A percentile compares a stretch with the other conserved stretches of the same genome.
These are phyloP conservation scores for Alca torda DNA, from an alignment of 2,797 vertebrate genomes.

Conservation along the genomic window DNA sequence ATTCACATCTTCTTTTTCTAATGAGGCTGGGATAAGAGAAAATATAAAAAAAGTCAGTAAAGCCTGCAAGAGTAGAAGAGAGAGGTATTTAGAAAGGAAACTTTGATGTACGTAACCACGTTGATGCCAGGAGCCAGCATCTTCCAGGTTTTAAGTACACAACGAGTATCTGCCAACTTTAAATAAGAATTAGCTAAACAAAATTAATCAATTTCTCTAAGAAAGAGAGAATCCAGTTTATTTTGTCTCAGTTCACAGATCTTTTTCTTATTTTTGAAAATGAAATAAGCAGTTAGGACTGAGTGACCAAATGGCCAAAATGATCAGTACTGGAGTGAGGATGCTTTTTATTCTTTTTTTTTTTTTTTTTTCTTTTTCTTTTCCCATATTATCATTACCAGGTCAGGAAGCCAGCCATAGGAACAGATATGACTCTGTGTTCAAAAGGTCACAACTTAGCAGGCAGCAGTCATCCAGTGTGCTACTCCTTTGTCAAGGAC, in stretches of 20 bases:
- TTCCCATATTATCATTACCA: not conserved
- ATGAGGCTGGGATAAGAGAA: not conserved
- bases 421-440: not conserved
- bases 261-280: not conserved
- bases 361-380: rapidly evolving
- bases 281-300: not conserved
- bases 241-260: not conserved
- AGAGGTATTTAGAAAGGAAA: not conserved
- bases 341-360: rapidly evolving
- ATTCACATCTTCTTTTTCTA: not conserved
- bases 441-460: not conserved
- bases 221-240: not conserved
- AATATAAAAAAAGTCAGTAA: not conserved
- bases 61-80: not conserved
- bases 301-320: not conserved
- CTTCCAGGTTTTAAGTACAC: not conserved
- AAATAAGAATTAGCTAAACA: not conserved
- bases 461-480: not conserved
- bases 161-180: not conserved
- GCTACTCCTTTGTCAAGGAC: not conserved
- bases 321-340: not conserved
- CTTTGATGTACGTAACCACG: rapidly evolving
- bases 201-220: not conserved
- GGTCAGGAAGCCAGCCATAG: not conserved
- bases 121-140: not conserved